phyloP scores from a whole-genome alignment of 2,888 invertebrate genomes.

The Elysia crispata region DNA sequence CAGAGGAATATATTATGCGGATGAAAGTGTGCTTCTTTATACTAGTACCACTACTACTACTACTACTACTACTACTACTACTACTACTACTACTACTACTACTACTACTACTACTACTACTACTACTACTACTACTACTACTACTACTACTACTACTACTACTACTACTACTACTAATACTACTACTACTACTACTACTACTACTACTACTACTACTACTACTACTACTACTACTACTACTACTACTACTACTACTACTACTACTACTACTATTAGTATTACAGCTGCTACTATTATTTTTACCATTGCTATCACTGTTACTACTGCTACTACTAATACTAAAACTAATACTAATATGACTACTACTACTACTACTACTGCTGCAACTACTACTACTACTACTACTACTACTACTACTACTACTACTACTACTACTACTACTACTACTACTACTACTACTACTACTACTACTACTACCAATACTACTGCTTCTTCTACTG shows the following conservation, averaged over 20 bases:
- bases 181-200: too few relatives aligned
- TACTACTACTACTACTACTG: constrained; percentile 4
- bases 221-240: neutral
- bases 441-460: neutral
- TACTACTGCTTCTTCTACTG: too few relatives aligned
- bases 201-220: too few relatives aligned
- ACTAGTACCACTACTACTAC: neutral
- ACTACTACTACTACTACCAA: too few relatives aligned
- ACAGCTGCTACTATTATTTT: too few relatives aligned
- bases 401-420: constrained; percentile 9
- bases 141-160: constrained; percentile 9
- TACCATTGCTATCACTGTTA: too few relatives aligned
- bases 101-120: constrained; percentile 9
- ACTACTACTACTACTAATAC: too few relatives aligned
- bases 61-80: constrained; percentile 1
- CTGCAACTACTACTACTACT: constrained; percentile 4
- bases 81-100: constrained; percentile 9
- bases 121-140: constrained; percentile 9
- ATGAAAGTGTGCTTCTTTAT: too few relatives aligned
- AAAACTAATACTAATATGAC: too few relatives aligned
- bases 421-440: neutral
- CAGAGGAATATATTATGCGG: too few relatives aligned
- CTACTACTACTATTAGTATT: too few relatives aligned
- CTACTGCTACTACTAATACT: too few relatives aligned
- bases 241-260: constrained; percentile 9